Evolutionary conservation across 1,140 invertebrate genomes (phyloP), one percentile per base, ranked within the genome.

Genomic region (Druon quercuslanigerum): DNA sequence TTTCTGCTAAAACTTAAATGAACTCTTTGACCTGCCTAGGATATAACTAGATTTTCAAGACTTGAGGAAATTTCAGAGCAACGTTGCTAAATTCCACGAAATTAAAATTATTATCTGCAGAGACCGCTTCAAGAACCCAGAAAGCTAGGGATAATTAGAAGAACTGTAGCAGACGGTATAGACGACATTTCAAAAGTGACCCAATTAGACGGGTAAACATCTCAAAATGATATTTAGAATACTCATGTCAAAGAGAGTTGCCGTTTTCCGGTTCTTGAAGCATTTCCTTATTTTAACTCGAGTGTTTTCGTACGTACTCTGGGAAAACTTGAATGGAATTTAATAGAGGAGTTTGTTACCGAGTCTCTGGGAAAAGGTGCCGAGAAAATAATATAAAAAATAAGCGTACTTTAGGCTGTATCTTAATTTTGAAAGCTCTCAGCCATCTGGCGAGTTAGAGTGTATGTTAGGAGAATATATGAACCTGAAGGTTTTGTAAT

Each of bases 201-300:
- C 57, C 57, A 60, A 60, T 60, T 60, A 60, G 33, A 60, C 14
- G 14, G 20, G 14, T 20, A 60, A 60, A 60, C 57, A 20, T 33
- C 33, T 20, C 33, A 13, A 33, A 60, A 60, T 33, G 19, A 14
- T 33, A 40, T 60, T 60, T 25, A 19, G 57, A 60, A 60, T 60
- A 60, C 14, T 60, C 20, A 60, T 33, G 14, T 60, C 57, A 60
- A 60, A 60, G 57, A 60, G 57, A 60, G 57, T 60, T 60, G 57
- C 57, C 40, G 5, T 33, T 60, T 33, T 33, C 57, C 14, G 57
- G 25, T 60, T 60, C 14, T 60, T 60, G 20, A 33, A 60, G 57
- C 40, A 40, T 60, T 60, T 60, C 14, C 57, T 14, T 33, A 60
- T 60, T 60, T 33, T 7, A 60, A 33, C 57, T 60, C 57, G 25